Percentiles rank a stretch among this genome's conserved stretches.
Conservation (phyloP, 1,140 invertebrate genomes). For the Nomia melanderi region DNA sequence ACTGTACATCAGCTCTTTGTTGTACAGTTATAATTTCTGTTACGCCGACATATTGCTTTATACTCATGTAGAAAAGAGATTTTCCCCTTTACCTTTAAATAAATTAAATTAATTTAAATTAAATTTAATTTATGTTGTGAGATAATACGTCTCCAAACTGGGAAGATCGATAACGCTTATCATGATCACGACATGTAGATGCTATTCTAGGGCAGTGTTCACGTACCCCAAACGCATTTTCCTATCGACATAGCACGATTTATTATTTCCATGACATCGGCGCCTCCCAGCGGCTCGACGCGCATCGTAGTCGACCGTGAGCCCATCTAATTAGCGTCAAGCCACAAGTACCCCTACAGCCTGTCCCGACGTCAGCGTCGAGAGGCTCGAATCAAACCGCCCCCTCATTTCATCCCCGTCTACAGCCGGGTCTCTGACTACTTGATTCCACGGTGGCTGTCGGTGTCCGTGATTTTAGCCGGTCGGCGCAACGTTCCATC, state of each 20-base stretch:
- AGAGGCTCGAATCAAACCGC: conserved; percentile 46
- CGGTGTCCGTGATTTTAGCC: conserved; percentile 26
- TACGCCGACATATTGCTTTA: no score
- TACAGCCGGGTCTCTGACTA: conserved; percentile 2
- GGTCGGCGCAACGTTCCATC: not conserved
- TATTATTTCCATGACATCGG: conserved; percentile 52
- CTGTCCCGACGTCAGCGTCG: conserved; percentile 43
- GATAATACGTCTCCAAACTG: no score
- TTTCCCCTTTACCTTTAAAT: no score
- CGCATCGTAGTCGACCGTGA: conserved; percentile 50
- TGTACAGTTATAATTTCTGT: no score
- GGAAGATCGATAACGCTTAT: no score
- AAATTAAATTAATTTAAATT: no score
- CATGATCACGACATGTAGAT: not conserved
- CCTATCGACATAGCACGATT: conserved; percentile 4
- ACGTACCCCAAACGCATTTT: not conserved
- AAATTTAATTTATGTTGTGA: no score
- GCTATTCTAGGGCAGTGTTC: not conserved
- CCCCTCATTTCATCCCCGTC: conserved; percentile 18
- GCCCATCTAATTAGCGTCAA: conserved; percentile 62
- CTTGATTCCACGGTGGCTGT: conserved; percentile 14
- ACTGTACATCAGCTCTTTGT: no score
- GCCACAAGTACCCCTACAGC: conserved; percentile 44
- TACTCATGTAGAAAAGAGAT: no score
- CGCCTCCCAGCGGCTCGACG: conserved; percentile 45